Conservation (phyloP, 2,888 invertebrate genomes). For the Watsonalla binaria region DNA sequence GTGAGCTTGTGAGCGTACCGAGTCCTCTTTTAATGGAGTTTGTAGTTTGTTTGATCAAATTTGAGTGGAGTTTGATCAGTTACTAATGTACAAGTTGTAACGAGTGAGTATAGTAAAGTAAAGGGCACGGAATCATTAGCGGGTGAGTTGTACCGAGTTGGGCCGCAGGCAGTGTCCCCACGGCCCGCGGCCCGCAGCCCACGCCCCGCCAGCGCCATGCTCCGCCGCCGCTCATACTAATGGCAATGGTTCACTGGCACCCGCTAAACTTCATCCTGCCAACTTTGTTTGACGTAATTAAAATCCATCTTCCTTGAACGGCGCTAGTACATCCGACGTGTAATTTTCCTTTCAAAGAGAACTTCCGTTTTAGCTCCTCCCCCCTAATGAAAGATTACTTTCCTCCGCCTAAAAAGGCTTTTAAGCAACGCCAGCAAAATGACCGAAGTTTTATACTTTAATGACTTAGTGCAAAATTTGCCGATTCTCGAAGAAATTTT, state of each 20-base stretch:
- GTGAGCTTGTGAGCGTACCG: constrained; percentile 6
- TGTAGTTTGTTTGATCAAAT: constrained; percentile 27
- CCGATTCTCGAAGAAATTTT: constrained; percentile 77
- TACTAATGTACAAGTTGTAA: constrained; percentile 26
- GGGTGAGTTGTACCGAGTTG: constrained; percentile 31
- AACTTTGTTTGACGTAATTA: constrained; percentile 76
- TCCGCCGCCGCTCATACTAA: constrained; percentile 27
- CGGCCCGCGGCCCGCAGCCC: background rate
- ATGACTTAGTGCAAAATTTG: constrained; percentile 79
- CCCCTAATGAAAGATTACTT: constrained; percentile 79
- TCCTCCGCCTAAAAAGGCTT: constrained; percentile 78
- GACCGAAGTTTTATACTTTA: constrained; percentile 79
- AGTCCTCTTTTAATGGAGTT: constrained; percentile 33
- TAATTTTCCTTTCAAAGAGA: constrained; percentile 78
- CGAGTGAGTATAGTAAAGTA: constrained; percentile 17
- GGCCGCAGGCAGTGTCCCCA: background rate
- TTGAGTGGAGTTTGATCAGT: constrained; percentile 24
- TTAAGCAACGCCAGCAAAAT: constrained; percentile 77
- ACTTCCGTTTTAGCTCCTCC: constrained; percentile 77
- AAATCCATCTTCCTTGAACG: constrained; percentile 70
- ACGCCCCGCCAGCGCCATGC: constrained; percentile 23
- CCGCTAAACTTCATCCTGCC: constrained; percentile 45
- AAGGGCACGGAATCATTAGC: constrained; percentile 28
- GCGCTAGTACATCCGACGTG: constrained; percentile 69
- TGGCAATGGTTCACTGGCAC: constrained; percentile 22